Conservation (phyloP, 2,888 invertebrate species). For the Ectemnius cavifrons region DNA sequence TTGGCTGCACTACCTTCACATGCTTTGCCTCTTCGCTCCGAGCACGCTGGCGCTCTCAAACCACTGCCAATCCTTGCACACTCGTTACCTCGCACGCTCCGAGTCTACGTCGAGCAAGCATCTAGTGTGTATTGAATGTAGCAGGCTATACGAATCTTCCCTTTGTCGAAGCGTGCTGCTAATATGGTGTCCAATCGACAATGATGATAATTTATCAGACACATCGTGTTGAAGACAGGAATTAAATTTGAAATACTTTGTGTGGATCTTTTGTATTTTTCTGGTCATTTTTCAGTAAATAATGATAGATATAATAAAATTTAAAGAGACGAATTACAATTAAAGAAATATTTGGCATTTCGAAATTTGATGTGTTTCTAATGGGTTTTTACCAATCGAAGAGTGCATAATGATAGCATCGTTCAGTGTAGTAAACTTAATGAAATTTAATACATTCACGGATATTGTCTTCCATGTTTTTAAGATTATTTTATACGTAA, state of each 20-base stretch:
- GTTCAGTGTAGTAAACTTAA: too few species aligned
- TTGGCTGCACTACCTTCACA: conserved; percentile 32
- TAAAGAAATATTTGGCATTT: too few species aligned
- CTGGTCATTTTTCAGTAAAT: too few species aligned
- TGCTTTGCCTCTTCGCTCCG: conserved; percentile 8
- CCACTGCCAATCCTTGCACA: neutral
- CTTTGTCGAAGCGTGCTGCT: neutral
- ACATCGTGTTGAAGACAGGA: neutral
- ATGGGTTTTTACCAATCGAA: too few species aligned
- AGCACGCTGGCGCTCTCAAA: conserved; percentile 31
- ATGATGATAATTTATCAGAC: neutral
- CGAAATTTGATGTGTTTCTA: too few species aligned
- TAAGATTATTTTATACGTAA: neutral
- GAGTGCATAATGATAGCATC: too few species aligned
- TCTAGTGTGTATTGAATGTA: neutral
- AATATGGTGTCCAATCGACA: neutral
- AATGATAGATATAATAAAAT: too few species aligned
- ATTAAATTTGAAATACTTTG: neutral
- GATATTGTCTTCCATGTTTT: too few species aligned
- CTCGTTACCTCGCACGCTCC: neutral
- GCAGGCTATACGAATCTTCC: neutral
- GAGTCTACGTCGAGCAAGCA: conserved; percentile 2
- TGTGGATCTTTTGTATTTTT: too few species aligned
- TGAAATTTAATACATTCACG: too few species aligned
- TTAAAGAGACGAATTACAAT: too few species aligned